Percentiles rank a stretch among this genome's conserved stretches.
These are phyloP conservation scores for Aramus guarauna DNA, from an alignment of 2,113 vertebrate genomes.

Conservation along the genomic window DNA sequence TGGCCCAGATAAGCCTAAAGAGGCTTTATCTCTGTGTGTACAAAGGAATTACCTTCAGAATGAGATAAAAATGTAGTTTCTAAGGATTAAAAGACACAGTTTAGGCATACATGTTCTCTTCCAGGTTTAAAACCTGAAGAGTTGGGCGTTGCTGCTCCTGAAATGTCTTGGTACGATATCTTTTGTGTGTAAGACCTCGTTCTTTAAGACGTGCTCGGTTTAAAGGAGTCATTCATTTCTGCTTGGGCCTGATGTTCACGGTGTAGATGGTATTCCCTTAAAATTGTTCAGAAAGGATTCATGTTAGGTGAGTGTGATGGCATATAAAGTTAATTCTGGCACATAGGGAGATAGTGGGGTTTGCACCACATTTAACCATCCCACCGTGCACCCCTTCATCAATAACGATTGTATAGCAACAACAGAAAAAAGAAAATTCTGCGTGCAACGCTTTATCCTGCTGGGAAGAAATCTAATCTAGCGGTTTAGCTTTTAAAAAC, in stretches of 20 bases:
- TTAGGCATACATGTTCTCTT: neutral
- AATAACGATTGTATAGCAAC: neutral
- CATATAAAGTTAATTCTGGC: neutral
- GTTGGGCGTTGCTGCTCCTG: neutral
- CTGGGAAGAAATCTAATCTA: neutral
- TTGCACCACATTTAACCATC: neutral
- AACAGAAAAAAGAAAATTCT: neutral
- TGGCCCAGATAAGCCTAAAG: neutral
- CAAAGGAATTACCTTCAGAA: conserved; percentile 14
- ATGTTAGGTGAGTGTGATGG: neutral
- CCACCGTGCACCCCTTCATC: neutral
- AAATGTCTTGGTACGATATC: neutral
- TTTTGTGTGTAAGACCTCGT: neutral
- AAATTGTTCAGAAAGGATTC: neutral
- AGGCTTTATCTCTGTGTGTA: neutral
- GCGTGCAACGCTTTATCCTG: neutral
- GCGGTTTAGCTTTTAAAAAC: neutral
- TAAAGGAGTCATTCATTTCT: conserved; percentile 11
- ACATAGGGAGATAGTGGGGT: neutral
- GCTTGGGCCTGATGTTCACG: neutral
- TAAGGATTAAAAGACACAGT: neutral
- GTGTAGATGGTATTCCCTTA: neutral
- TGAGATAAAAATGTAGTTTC: conserved; percentile 2
- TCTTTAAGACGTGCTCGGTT: neutral
- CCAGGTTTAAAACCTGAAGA: neutral